A percentile compares a stretch with the other conserved stretches of the same genome.
These are phyloP conservation scores for Hycleus cichorii DNA, from an alignment of 1,140 invertebrate genomes.

Conservation along the genomic window DNA sequence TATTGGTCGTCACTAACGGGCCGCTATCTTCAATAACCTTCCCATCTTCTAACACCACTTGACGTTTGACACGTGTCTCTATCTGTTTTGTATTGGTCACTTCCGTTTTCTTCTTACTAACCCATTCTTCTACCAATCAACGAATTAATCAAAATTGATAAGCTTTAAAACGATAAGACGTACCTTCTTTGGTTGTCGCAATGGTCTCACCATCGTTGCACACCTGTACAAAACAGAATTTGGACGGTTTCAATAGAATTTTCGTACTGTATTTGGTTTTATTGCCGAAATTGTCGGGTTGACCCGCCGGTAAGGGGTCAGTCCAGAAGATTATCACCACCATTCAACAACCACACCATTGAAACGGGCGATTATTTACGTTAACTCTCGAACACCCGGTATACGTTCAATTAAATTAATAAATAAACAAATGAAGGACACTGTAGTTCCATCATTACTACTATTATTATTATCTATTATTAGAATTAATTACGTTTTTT, in stretches of 20 bases:
- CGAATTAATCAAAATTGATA: neutral
- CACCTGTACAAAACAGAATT: conserved; percentile 36
- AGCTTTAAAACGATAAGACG: conserved; percentile 12
- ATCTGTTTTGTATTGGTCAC: conserved; percentile 82
- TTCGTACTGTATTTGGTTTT: conserved; percentile 35
- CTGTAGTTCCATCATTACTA: neutral
- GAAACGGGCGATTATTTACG: neutral
- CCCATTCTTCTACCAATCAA: conserved; percentile 74
- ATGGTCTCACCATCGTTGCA: conserved; percentile 34
- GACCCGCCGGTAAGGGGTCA: conserved; percentile 33
- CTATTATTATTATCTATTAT: neutral
- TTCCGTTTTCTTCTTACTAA: conserved; percentile 79
- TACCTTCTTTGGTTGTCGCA: conserved; percentile 41
- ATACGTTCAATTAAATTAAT: neutral
- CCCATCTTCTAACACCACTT: conserved; percentile 81
- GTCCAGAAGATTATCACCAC: conserved; percentile 40
- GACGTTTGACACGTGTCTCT: conserved; percentile 80
- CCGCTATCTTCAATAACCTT: conserved; percentile 82
- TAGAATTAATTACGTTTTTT: neutral
- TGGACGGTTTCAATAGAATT: conserved; percentile 35
- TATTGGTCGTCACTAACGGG: conserved; percentile 82
- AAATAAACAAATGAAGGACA: neutral
- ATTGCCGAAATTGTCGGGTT: conserved; percentile 21
- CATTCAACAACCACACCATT: conserved; percentile 29
- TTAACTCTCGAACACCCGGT: neutral